A percentile compares a stretch with the other conserved stretches of the same genome.
phyloP scores from a whole-genome alignment of 2,888 invertebrate genomes.

The Uloborus plumipes region DNA sequence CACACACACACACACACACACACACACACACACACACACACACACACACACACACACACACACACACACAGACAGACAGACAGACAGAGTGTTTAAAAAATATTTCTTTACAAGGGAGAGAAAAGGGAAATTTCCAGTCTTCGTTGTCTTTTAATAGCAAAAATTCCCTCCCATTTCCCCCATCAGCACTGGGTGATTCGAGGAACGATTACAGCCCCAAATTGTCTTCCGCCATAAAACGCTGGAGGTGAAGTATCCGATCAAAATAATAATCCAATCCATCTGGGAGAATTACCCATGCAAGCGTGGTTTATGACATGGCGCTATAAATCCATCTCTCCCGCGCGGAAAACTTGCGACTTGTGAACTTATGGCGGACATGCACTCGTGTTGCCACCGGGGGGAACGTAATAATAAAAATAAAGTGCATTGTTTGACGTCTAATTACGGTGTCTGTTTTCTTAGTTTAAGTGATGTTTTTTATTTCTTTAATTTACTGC shows the following conservation, averaged over 20 bases:
- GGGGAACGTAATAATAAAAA: too few species aligned
- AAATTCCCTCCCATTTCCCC: too few species aligned
- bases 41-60: background rate
- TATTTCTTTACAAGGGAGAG: background rate
- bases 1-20: background rate
- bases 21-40: background rate
- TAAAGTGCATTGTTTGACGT: too few species aligned
- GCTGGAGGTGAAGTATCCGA: conserved; percentile 32
- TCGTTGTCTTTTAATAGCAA: too few species aligned
- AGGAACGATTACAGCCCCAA: conserved; percentile 28
- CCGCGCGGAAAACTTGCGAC: background rate
- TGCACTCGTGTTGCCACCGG: too few species aligned
- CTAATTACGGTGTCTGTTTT: too few species aligned
- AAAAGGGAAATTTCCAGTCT: too few species aligned
- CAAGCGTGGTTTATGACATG: background rate
- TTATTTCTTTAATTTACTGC: too few species aligned
- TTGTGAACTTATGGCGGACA: too few species aligned
- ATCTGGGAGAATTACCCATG: conserved; percentile 29
- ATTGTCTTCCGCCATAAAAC: conserved; percentile 42
- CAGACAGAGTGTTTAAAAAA: too few species aligned
- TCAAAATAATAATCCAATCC: conserved; percentile 31
- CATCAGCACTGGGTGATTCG: background rate
- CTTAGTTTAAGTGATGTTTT: too few species aligned
- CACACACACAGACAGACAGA: background rate
- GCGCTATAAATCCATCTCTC: background rate